phyloP scores from a whole-genome alignment of 2,888 invertebrate genomes.

The Chromoteleia sp. region DNA sequence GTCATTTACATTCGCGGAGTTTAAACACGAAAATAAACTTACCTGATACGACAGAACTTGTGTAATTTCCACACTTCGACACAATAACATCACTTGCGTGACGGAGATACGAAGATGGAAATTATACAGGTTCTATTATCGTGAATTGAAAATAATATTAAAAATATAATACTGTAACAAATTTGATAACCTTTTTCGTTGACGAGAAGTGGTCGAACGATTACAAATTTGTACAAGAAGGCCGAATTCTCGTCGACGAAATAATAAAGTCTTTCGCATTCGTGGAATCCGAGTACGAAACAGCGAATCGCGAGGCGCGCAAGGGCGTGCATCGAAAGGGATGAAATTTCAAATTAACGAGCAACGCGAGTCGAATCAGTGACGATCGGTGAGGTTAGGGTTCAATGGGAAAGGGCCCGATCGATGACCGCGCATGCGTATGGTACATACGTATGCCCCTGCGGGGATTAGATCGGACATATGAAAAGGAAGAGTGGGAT shows the following conservation, averaged over 20 bases:
- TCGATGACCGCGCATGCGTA: conserved; percentile 69
- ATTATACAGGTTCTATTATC: too few species aligned
- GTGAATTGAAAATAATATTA: too few species aligned
- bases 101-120: too few species aligned
- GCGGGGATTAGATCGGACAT: conserved; percentile 77
- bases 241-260: too few species aligned
- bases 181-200: too few species aligned
- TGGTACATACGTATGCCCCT: conserved; percentile 74
- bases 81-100: too few species aligned
- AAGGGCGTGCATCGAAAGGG: conserved; percentile 51
- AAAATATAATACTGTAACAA: too few species aligned
- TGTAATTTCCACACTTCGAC: too few species aligned
- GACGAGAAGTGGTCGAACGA: too few species aligned
- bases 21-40: too few species aligned
- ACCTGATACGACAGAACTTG: too few species aligned
- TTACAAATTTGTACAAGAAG: not conserved
- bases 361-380: conserved; percentile 64
- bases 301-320: conserved; percentile 29
- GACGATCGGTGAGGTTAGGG: conserved; percentile 66
- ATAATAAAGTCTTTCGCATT: conserved; percentile 43
- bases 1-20: too few species aligned
- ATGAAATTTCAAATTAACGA: conserved; percentile 67
- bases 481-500: conserved; percentile 76
- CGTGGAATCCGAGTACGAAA: conserved; percentile 44
- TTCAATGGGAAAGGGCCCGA: conserved; percentile 68